Conservation (phyloP, 2,888 invertebrate genomes). For the Sarcophaga rosellei region DNA sequence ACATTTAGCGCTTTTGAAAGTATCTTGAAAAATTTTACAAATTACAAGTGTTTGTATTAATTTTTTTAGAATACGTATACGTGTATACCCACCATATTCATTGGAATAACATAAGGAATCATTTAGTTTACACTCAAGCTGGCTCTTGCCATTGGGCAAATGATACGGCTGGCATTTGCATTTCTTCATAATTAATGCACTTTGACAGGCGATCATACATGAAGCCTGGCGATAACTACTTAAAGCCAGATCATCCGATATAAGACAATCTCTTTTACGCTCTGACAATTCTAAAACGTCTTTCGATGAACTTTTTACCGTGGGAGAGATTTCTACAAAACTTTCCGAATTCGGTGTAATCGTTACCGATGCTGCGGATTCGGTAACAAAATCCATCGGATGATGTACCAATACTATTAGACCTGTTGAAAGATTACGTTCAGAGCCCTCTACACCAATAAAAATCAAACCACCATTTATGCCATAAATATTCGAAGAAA, state of each 20-base stretch:
- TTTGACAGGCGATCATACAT: slow-evolving; percentile 78
- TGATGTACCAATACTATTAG: slow-evolving; percentile 79
- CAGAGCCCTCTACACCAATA: slow-evolving; percentile 79
- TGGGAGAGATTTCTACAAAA: slow-evolving; percentile 79
- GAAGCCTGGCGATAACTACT: slow-evolving; percentile 78
- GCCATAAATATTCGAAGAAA: slow-evolving; percentile 79
- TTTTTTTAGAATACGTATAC: background rate
- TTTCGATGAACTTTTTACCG: slow-evolving; percentile 77
- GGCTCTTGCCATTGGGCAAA: slow-evolving; percentile 73
- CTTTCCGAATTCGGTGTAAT: slow-evolving; percentile 79
- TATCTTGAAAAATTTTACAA: slow-evolving; percentile 72
- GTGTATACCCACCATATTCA: slow-evolving; percentile 76
- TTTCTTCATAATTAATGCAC: slow-evolving; percentile 74
- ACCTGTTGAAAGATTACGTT: slow-evolving; percentile 78
- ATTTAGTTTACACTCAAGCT: slow-evolving; percentile 77
- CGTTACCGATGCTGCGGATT: slow-evolving; percentile 77
- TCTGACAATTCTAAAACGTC: slow-evolving; percentile 79
- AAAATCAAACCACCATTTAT: slow-evolving; percentile 78
- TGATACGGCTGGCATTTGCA: slow-evolving; percentile 80
- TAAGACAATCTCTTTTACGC: slow-evolving; percentile 79
- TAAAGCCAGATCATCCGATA: slow-evolving; percentile 76
- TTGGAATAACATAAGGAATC: slow-evolving; percentile 77
- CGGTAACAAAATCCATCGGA: slow-evolving; percentile 80
- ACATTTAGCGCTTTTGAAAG: slow-evolving; percentile 78
- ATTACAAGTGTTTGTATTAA: background rate